These are phyloP conservation scores for Caenorhabditis remanei DNA, from an alignment of 1,140 invertebrate species.

Conservation along the genomic window DNA sequence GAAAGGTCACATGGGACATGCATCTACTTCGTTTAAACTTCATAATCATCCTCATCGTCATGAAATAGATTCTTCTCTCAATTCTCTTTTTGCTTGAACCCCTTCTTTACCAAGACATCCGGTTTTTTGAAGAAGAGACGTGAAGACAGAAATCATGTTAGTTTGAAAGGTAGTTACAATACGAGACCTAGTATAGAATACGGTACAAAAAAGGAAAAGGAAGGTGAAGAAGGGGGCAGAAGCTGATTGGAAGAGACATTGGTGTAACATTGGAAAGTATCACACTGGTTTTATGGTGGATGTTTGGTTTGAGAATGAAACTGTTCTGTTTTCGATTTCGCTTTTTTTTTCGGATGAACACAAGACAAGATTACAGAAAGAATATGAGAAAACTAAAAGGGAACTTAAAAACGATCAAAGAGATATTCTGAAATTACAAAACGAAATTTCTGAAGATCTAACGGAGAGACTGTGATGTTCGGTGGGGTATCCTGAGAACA, in stretches of 20 bases:
- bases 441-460: neutral
- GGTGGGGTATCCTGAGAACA: too few species aligned
- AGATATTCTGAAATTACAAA: neutral
- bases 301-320: constrained; percentile 43
- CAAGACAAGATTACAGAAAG: constrained; percentile 5
- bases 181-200: constrained; percentile 49
- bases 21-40: neutral
- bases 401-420: neutral
- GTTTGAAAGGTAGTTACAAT: constrained; percentile 49
- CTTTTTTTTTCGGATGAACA: constrained; percentile 38
- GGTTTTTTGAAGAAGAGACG: constrained; percentile 25
- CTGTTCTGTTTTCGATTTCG: constrained; percentile 49
- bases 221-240: neutral
- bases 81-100: neutral
- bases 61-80: neutral
- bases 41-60: neutral
- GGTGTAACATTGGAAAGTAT: constrained; percentile 51
- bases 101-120: constrained; percentile 1
- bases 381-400: neutral
- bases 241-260: constrained; percentile 24
- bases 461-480: too few species aligned
- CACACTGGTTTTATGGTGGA: constrained; percentile 50
- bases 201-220: constrained; percentile 32
- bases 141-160: constrained; percentile 50
- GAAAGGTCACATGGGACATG: constrained; percentile 15